Conservation (phyloP, 1,140 invertebrate genomes). For the Tetragonula clypearis region DNA sequence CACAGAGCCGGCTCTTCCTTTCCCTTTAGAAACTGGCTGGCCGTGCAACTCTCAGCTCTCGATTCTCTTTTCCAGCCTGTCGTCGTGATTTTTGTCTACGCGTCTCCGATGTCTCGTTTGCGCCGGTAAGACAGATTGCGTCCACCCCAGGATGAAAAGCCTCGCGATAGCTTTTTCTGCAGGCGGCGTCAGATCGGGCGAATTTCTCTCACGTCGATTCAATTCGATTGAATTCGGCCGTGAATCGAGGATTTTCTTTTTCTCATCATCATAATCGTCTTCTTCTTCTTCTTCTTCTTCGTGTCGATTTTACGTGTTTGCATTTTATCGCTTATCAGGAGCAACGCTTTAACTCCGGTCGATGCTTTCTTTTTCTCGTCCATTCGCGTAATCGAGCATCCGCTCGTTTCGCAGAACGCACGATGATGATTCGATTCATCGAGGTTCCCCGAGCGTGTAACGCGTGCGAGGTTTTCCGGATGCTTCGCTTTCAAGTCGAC, state of each 20-base stretch:
- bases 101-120: constrained; percentile 46
- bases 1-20: neutral
- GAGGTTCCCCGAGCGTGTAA: neutral
- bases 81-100: constrained; percentile 51
- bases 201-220: neutral
- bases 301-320: too few species aligned
- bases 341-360: neutral
- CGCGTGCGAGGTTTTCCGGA: constrained; percentile 20
- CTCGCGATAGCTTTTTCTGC: constrained; percentile 13
- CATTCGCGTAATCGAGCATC: neutral
- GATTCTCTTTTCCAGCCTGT: constrained; percentile 54
- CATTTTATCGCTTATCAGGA: too few species aligned
- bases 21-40: neutral
- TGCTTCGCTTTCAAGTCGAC: neutral
- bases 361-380: neutral
- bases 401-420: neutral
- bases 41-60: constrained; percentile 43
- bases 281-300: neutral
- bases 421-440: neutral
- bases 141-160: constrained; percentile 52
- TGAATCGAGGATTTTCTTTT: neutral
- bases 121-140: constrained; percentile 64
- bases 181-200: too few species aligned
- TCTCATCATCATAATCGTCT: too few species aligned
- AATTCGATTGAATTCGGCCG: neutral